These are phyloP conservation scores for Rhopilema esculentum DNA, from an alignment of 30 jellyfish, hydroid and myxozoan genomes.

Conservation along the genomic window DNA sequence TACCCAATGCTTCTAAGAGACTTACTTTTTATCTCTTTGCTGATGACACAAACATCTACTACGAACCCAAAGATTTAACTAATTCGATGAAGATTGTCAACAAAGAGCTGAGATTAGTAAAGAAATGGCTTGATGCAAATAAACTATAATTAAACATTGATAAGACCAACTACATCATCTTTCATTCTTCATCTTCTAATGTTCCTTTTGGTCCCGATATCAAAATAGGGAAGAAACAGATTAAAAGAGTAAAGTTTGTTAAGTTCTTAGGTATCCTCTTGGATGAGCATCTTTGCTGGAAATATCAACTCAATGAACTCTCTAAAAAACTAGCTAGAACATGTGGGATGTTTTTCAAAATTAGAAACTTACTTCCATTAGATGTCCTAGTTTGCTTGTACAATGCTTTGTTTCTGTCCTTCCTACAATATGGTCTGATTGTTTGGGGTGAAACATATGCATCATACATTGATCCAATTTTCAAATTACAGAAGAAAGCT, in stretches of 20 bases:
- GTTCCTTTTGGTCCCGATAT: neutral
- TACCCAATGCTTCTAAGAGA: slow-evolving; percentile 16
- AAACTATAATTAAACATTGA: slow-evolving; percentile 17
- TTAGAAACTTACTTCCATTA: slow-evolving; percentile 58
- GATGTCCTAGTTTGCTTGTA: slow-evolving; percentile 54
- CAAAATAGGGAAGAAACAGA: slow-evolving; percentile 1
- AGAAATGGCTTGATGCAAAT: slow-evolving; percentile 34
- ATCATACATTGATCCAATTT: slow-evolving; percentile 64
- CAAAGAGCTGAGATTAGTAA: neutral
- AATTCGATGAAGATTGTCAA: neutral
- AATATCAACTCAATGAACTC: slow-evolving; percentile 55
- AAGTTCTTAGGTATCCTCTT: slow-evolving; percentile 13
- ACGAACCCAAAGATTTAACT: slow-evolving; percentile 5
- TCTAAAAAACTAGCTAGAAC: slow-evolving; percentile 37
- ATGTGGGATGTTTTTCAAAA: slow-evolving; percentile 24
- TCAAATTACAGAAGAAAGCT: slow-evolving; percentile 58
- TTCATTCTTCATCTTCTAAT: slow-evolving; percentile 12
- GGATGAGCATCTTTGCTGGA: slow-evolving; percentile 64
- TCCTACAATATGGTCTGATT: slow-evolving; percentile 13
- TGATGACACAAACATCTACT: slow-evolving; percentile 36
- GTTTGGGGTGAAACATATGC: slow-evolving; percentile 70
- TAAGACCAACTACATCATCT: slow-evolving; percentile 16
- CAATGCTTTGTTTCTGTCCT: too few species aligned
- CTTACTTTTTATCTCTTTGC: slow-evolving; percentile 32
- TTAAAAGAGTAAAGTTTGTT: slow-evolving; percentile 8